A percentile compares a stretch with the other conserved stretches of the same genome.
phyloP scores from a whole-genome alignment of 1,140 invertebrate species.

The Caenorhabditis tropicalis region DNA sequence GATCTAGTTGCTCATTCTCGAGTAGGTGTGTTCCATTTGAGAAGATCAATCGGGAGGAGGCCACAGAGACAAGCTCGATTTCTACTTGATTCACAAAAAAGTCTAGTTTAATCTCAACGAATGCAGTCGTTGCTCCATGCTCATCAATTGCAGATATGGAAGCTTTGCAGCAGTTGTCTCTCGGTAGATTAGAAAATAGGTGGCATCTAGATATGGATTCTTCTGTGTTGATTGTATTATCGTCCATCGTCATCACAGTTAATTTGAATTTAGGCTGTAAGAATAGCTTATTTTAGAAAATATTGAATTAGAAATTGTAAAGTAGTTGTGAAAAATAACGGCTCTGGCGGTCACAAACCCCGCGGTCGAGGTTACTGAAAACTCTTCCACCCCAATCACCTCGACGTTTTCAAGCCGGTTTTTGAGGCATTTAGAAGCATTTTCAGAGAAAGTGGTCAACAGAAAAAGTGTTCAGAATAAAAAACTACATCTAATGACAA shows the following conservation, averaged over 20 bases:
- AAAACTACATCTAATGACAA: too few species aligned
- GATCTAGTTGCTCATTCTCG: not conserved
- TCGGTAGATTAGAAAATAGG: constrained; percentile 52
- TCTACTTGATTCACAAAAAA: constrained; percentile 28
- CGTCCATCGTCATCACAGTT: constrained; percentile 35
- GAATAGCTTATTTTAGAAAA: too few species aligned
- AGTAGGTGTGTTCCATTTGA: not conserved
- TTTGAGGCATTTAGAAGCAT: too few species aligned
- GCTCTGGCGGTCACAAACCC: too few species aligned
- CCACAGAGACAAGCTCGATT: constrained; percentile 5
- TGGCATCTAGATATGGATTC: constrained; percentile 40
- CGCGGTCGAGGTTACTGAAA: too few species aligned
- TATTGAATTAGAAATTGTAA: too few species aligned
- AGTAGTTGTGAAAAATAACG: too few species aligned
- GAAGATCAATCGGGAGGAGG: not conserved
- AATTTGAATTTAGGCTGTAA: constrained; percentile 43
- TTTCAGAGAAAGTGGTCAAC: too few species aligned
- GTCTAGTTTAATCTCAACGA: constrained; percentile 9
- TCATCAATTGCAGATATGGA: constrained; percentile 26
- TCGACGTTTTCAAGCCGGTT: too few species aligned
- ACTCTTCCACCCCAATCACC: too few species aligned
- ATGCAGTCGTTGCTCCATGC: constrained; percentile 6
- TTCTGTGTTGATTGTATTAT: not conserved
- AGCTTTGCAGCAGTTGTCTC: constrained; percentile 37
- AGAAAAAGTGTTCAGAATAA: too few species aligned